Conservation (phyloP, 2,888 invertebrate species). For the Creontiades dilutus region DNA sequence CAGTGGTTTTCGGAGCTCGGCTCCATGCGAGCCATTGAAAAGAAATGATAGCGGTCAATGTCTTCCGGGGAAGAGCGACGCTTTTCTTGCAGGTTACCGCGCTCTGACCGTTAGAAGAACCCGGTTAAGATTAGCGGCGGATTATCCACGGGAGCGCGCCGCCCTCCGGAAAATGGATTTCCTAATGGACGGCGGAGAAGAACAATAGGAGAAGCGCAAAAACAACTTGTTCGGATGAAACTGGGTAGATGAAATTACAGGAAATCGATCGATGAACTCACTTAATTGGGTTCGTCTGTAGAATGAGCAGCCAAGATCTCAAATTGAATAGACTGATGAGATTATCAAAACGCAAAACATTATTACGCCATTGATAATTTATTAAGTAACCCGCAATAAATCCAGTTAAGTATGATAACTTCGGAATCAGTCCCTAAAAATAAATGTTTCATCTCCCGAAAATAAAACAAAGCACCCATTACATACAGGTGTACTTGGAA, state of each 20-base stretch:
- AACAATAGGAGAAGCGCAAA: slow-evolving; percentile 21
- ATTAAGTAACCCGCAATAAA: too few species aligned
- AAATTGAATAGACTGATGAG: too few species aligned
- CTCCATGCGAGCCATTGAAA: neutral
- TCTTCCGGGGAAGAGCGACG: neutral
- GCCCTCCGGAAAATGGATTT: slow-evolving; percentile 60
- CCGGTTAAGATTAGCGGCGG: slow-evolving; percentile 56
- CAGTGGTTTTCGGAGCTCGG: neutral
- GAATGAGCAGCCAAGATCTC: too few species aligned
- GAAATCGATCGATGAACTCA: neutral
- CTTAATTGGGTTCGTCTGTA: too few species aligned
- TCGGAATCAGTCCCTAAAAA: too few species aligned
- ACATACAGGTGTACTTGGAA: too few species aligned
- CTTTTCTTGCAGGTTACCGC: slow-evolving; percentile 16
- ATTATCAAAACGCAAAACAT: too few species aligned
- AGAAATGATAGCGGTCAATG: slow-evolving; percentile 1
- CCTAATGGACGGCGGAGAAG: slow-evolving; percentile 31
- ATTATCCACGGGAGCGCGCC: slow-evolving; percentile 52
- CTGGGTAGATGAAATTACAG: neutral
- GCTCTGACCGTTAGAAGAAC: slow-evolving; percentile 9
- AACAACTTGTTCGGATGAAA: neutral
- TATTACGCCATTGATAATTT: too few species aligned
- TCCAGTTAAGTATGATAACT: too few species aligned
- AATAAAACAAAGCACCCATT: too few species aligned
- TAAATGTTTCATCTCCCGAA: too few species aligned